Conservation (phyloP, 2,113 vertebrate genomes). For the Bos indicus region DNA sequence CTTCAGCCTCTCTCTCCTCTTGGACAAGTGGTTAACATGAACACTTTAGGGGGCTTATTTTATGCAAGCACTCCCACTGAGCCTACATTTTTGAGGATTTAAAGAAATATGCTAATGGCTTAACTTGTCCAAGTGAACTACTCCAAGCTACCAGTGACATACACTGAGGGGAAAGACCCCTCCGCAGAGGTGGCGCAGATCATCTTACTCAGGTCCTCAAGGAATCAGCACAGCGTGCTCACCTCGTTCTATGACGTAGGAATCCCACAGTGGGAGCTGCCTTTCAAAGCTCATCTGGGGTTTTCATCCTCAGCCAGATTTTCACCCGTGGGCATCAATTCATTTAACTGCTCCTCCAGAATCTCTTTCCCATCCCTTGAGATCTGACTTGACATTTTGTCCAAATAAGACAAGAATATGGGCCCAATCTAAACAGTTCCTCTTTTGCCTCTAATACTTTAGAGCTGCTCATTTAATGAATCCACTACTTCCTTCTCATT, state of each 20-base stretch:
- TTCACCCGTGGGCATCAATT: neutral
- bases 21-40: neutral
- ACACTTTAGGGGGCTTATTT: neutral
- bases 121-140: neutral
- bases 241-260: neutral
- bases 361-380: neutral
- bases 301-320: neutral
- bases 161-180: neutral
- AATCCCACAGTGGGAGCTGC: neutral
- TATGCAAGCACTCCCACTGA: neutral
- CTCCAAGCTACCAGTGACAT: neutral
- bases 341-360: neutral
- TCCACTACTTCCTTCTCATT: neutral
- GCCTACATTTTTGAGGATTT: neutral
- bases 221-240: neutral
- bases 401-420: neutral
- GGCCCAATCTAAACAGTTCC: neutral
- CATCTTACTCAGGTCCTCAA: neutral
- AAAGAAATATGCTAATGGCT: neutral
- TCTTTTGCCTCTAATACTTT: neutral
- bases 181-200: fast-evolving
- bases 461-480: neutral
- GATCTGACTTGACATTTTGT: neutral
- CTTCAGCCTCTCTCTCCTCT: neutral
- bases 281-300: neutral